Evolutionary conservation across 1,140 invertebrate species (phyloP).

Genomic region (Drosophila kanapiae): DNA sequence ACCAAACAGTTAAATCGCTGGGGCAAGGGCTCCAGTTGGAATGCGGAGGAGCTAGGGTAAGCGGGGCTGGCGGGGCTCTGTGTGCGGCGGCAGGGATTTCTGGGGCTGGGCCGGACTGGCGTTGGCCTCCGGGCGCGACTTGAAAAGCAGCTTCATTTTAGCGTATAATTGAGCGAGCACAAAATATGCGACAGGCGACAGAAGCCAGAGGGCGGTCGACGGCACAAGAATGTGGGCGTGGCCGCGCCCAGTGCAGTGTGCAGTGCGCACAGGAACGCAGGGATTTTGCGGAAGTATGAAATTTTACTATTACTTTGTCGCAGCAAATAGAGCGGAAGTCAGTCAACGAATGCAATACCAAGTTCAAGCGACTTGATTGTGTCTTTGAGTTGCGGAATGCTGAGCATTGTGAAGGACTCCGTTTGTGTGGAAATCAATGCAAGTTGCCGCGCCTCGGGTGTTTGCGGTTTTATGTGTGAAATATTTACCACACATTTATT

Average conservation of each 20-base stretch:
- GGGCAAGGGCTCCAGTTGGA: conserved; percentile 31
- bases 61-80: neutral
- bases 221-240: conserved; percentile 60
- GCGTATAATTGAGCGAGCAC: conserved; percentile 79
- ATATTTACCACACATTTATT: conserved; percentile 31
- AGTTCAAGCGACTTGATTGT: conserved; percentile 69
- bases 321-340: conserved; percentile 81
- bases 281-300: conserved; percentile 79
- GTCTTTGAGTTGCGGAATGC: conserved; percentile 48
- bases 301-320: conserved; percentile 81
- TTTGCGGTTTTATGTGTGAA: conserved; percentile 47
- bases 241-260: conserved; percentile 1
- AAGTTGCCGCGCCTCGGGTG: conserved; percentile 28
- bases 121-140: conserved; percentile 61
- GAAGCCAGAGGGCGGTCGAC: conserved; percentile 51
- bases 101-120: conserved; percentile 37
- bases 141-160: conserved; percentile 80
- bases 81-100: conserved; percentile 1
- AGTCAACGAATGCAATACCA: conserved; percentile 73
- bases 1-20: conserved; percentile 70
- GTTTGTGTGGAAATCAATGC: conserved; percentile 54
- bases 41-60: conserved; percentile 15
- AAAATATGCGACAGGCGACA: conserved; percentile 75
- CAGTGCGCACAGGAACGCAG: conserved; percentile 15
- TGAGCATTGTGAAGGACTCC: neutral